Evolutionary conservation across 2,888 invertebrate species (phyloP).

Genomic region (Eurytoma adleriae): DNA sequence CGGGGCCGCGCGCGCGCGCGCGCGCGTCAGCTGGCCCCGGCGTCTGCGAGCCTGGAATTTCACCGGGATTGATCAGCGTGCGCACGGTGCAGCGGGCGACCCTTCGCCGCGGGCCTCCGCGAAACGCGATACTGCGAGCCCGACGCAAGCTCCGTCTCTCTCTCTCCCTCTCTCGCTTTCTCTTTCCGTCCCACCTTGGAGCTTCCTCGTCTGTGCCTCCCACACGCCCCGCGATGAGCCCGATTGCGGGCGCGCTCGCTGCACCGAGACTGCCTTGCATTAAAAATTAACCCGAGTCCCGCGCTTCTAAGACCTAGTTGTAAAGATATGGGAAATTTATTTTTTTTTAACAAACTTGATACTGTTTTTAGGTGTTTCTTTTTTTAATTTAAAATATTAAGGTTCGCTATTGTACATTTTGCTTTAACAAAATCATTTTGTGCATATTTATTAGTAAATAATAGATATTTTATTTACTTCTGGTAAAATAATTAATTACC

Average conservation of each 20-base stretch:
- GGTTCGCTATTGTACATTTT: no score
- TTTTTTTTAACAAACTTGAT: no score
- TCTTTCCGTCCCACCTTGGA: neutral
- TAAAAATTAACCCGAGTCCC: neutral
- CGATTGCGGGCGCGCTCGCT: neutral
- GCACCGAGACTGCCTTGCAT: neutral
- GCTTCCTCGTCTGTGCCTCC: neutral
- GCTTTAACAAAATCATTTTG: no score
- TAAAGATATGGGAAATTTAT: no score
- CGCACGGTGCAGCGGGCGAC: neutral
- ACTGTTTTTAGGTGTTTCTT: no score
- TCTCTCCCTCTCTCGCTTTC: neutral
- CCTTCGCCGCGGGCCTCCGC: neutral
- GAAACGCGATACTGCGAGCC: neutral
- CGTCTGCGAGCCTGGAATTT: conserved; percentile 22
- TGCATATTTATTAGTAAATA: no score
- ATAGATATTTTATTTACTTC: no score
- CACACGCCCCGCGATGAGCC: neutral
- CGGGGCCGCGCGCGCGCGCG: no score
- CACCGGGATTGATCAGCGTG: conserved; percentile 11
- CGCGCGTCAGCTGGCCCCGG: conserved; percentile 3
- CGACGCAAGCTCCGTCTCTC: neutral
- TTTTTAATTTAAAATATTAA: no score
- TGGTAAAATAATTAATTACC: no score
- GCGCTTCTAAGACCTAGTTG: no score